Conservation (phyloP, 92 coral and sea anemone genomes). For the Pocillopora grandis region DNA sequence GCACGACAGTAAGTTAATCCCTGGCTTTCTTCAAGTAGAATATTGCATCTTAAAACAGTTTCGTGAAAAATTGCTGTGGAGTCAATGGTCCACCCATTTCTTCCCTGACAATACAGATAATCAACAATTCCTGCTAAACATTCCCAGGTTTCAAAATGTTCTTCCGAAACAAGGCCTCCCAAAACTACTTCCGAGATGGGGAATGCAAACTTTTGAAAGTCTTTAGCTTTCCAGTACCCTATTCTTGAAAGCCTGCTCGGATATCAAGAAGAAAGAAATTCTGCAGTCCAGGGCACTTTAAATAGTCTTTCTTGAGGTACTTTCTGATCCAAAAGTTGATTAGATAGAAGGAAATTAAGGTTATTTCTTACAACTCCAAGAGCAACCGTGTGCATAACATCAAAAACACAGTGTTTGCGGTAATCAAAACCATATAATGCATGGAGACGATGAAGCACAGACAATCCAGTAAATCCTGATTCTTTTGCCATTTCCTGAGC, state of each 20-base stretch:
- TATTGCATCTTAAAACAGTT: no score
- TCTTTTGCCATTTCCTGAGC: slow-evolving; percentile 23
- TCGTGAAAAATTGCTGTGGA: no score
- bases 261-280: background rate
- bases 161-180: slow-evolving; percentile 20
- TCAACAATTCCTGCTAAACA: no score
- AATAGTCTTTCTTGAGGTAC: background rate
- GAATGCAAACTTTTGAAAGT: slow-evolving; percentile 34
- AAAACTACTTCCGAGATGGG: slow-evolving; percentile 40
- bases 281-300: background rate
- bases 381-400: slow-evolving; percentile 13
- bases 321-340: background rate
- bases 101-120: no score
- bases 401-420: slow-evolving; percentile 6
- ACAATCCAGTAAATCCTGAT: slow-evolving; percentile 17
- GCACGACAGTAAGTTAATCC: no score
- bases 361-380: slow-evolving; percentile 13
- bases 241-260: slow-evolving; percentile 5
- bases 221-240: slow-evolving; percentile 36
- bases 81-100: no score
- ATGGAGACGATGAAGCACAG: slow-evolving; percentile 23
- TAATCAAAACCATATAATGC: slow-evolving; percentile 27
- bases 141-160: slow-evolving; percentile 10
- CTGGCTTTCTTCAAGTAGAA: no score
- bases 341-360: background rate